Base-by-base conservation (phyloP, 2,113 vertebrate genomes). In the Gnathonemus longibarbis region DNA sequence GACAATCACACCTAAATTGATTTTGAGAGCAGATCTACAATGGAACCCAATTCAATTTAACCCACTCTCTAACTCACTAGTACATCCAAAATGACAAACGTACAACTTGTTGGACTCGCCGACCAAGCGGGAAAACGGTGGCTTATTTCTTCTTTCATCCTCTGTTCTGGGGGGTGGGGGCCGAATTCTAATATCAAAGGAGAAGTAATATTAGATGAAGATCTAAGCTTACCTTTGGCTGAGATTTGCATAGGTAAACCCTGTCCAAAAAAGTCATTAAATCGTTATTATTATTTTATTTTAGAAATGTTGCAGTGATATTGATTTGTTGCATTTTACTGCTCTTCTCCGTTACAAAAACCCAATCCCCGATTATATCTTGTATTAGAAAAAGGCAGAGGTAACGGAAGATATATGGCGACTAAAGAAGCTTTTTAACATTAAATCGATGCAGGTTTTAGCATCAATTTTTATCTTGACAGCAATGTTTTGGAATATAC, bases 191-290 rank as follows among this genome's bases (percentile, higher is more conserved):
- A 84, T 45, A 84, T 45, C 39, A 84, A 46, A 48, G 45, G 15
- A n/a, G 15, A 45, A 24, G 83, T 48, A 80, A 80, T 80, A 80
- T 80, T 80, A 80, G 31, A 80, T 24, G 19, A 48, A 46, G 19
- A 9, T 84, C 42, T 84, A 48, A 48, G 35, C 42, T 84, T 48
- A 24, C 83, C 15, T 46, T 7, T 84, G 42, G 83, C 21, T 84
- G 39, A 84, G 83, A 84, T 84, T 48, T 84, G 83, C 83, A 48
- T 84, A 84, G 83, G 74, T 77, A 80, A 80, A 80, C 74, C 74
- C 74, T 80, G 74, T 42, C 74, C 74, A 42, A 84, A 48, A 84
- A 84, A 10, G 42, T 84, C 45, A 46, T 46, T 45, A 84, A 84
- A 84, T 46, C 45, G 42, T 84, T 48, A 84, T 84, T 48, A 84